Percentiles rank a stretch among this genome's conserved stretches.
phyloP scores from a whole-genome alignment of 2,888 invertebrate genomes.

The Thecocarcelia acutangulata region DNA sequence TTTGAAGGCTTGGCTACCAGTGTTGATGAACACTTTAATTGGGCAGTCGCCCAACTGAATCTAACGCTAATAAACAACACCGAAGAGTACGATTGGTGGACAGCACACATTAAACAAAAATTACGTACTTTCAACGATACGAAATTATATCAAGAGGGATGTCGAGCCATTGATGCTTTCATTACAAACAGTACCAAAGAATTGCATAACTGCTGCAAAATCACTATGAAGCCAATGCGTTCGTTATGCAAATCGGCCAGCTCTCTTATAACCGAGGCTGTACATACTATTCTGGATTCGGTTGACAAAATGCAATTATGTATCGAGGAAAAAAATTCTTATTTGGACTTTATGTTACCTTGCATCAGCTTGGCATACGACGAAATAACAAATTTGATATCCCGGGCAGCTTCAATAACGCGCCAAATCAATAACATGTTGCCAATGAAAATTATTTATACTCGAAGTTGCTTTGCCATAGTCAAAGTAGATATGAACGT shows the following conservation, averaged over 20 bases:
- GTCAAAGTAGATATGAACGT: slow-evolving; percentile 73
- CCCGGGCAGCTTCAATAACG: slow-evolving; percentile 70
- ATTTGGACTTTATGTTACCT: slow-evolving; percentile 72
- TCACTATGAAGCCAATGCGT: slow-evolving; percentile 74
- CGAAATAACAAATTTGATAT: slow-evolving; percentile 71
- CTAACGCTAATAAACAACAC: slow-evolving; percentile 74
- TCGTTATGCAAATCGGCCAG: slow-evolving; percentile 74
- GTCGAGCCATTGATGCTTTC: slow-evolving; percentile 74
- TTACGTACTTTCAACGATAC: slow-evolving; percentile 72
- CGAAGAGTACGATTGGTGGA: slow-evolving; percentile 73
- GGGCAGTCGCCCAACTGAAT: slow-evolving; percentile 72
- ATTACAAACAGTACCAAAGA: slow-evolving; percentile 72
- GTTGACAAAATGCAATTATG: slow-evolving; percentile 74
- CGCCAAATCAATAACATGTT: slow-evolving; percentile 72
- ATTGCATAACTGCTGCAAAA: slow-evolving; percentile 75
- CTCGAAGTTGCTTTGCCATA: slow-evolving; percentile 75
- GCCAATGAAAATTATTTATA: slow-evolving; percentile 74
- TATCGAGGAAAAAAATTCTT: slow-evolving; percentile 73
- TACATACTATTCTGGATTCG: slow-evolving; percentile 72
- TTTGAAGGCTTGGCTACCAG: slow-evolving; percentile 69
- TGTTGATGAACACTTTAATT: slow-evolving; percentile 72
- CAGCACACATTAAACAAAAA: slow-evolving; percentile 71
- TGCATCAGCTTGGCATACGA: slow-evolving; percentile 72
- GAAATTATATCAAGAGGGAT: slow-evolving; percentile 71
- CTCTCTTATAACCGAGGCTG: slow-evolving; percentile 71